Base-by-base conservation (phyloP, 2,888 invertebrate species). In the Argyresthia goedartella region DNA sequence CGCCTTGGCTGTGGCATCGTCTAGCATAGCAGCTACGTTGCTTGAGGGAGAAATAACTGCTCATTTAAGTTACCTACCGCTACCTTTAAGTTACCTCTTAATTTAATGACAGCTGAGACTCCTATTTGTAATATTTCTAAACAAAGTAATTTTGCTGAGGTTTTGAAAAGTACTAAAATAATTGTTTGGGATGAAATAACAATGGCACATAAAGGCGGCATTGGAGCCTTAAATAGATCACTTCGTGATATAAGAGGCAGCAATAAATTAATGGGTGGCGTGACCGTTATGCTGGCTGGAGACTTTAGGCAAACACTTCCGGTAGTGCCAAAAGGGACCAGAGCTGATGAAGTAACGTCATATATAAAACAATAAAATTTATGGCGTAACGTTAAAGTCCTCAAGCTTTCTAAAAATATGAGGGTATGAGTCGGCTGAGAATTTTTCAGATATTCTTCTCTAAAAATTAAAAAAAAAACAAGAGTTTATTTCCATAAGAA, bases 161-260 rank as follows among this genome's bases (percentile, higher is more conserved):
- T 60, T 44, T 53, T 62, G 15, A 56, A 57, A 54, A 56, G 58
- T 16, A 52, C 49, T 45, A 56, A 41, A 45, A 47, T 60, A 52
- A 58, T 59, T 43, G 56, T 57, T 14, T 57, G 58, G 56, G 56
- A 59, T 34, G 58, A 60, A 54, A 56, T 56, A 51, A 60, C 58
- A 34, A 60, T 58, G 60, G 55, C 53, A 11, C 57, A 62, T 55
- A 59, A 55, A 58, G 56, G 56, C 45, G 57, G 54, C 53, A 54
- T 57, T 50, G 60, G 62, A 43, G 60, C 62, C 51, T 50, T 60
- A 51, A 57, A 62, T 50, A 55, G 59, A 14, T 58, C 59, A 46
- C 51, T 61, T 34, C 55, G 54, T 54, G 60, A 63, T 56, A 54
- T 60, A 44, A 56, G 57, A 55, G 56, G 52, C 53, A n/a, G n/a